Evolutionary conservation across 2,888 invertebrate genomes (phyloP), one percentile per base, ranked within the genome.

Genomic region (Hydrotaea cyrtoneurina): DNA sequence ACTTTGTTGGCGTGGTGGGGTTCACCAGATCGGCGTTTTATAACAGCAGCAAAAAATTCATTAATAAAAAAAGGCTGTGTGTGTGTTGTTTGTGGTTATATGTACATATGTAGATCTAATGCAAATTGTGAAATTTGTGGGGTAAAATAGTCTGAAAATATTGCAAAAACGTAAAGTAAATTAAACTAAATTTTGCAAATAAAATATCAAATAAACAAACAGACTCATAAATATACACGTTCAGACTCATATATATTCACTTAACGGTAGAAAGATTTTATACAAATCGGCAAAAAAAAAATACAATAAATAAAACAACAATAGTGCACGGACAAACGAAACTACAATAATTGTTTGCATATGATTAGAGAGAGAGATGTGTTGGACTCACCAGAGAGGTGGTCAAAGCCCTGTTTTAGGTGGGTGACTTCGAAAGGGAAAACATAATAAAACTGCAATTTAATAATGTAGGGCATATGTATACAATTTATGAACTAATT

Each of bases 301-400:
- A 59, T 13, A 59, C 11, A 66, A 69, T 23, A 69, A 43, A 11
- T 23, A 69, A 39, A 46, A 23, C 21, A 69, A 46, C 19, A 39
- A 19, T 17, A 74, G 55, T 46, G 19, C 36, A 73, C 26, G 26
- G 55, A 66, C 39, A 74, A 23, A 50, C 26, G 15, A 55, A 62
- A 5, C 15, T 26, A 53, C 17, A 46, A 69, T 43, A 74, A 62
- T 74, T 74, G 23, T 74, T 74, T 62, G 74, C 74, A 74, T 74
- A 62, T 59, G 59, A 62, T 74, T 74, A 74, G 72, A 57, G 8
- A 26, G 21, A 17, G 31, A 23, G 1, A 26, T 13, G 5, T 59
- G 59, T 59, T 0, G 23, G 59, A 23, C 15, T 59, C 26, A 26
- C 26, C 59, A 23, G 59, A 26, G 50, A 4, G 15, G 50, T n/a